Evolutionary conservation across 1,140 invertebrate species (phyloP).

Genomic region (Dysdera silvatica): DNA sequence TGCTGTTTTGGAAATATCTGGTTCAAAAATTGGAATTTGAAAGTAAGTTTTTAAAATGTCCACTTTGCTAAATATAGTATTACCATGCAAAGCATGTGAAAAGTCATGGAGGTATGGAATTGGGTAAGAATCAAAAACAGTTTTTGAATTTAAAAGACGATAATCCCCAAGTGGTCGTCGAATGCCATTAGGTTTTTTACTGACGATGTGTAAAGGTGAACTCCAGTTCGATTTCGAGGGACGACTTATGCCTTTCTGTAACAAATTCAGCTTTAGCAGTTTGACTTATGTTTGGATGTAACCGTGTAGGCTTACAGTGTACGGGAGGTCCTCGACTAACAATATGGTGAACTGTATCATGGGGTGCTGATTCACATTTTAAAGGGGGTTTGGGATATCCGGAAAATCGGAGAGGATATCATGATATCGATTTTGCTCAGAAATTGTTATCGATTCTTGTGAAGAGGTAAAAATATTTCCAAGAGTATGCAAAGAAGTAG

Average conservation of each 20-base stretch:
- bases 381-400: slow-evolving; percentile 3
- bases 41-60: slow-evolving; percentile 17
- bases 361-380: neutral
- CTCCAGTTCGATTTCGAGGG: slow-evolving; percentile 30
- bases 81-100: neutral
- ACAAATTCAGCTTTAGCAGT: slow-evolving; percentile 13
- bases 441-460: neutral
- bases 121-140: slow-evolving; percentile 22
- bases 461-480: neutral
- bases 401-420: slow-evolving; percentile 3
- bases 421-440: neutral
- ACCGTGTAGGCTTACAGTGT: neutral
- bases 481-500: neutral
- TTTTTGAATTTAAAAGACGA: slow-evolving; percentile 10
- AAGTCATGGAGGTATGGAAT: slow-evolving; percentile 26
- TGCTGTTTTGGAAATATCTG: slow-evolving; percentile 25
- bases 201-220: slow-evolving; percentile 35
- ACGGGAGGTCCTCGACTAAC: neutral
- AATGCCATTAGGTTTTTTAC: slow-evolving; percentile 18
- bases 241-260: slow-evolving; percentile 16
- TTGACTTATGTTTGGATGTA: neutral
- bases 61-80: slow-evolving; percentile 18
- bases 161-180: slow-evolving; percentile 24
- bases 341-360: slow-evolving; percentile 9
- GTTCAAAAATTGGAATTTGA: slow-evolving; percentile 18